phyloP scores from a whole-genome alignment of 2,888 invertebrate genomes.

The Melolontha melolontha region DNA sequence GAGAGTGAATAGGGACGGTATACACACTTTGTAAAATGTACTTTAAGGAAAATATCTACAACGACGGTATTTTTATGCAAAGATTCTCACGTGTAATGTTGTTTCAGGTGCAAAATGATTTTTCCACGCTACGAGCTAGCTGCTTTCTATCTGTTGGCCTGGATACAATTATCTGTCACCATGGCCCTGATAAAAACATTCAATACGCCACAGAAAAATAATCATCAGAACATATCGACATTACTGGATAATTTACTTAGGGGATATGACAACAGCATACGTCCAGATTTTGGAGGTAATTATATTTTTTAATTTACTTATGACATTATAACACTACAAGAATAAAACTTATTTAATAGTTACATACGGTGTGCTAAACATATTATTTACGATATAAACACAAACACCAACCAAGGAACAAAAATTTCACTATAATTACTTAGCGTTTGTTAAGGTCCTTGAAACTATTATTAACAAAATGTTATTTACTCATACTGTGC shows the following conservation, averaged over 20 bases:
- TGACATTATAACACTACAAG: background rate
- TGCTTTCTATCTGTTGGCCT: conserved; percentile 18
- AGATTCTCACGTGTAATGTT: conserved; percentile 26
- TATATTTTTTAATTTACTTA: background rate
- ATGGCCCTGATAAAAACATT: conserved; percentile 46
- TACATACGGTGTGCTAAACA: background rate
- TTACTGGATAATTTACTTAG: conserved; percentile 79
- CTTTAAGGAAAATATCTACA: background rate
- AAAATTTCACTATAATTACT: too few relatives aligned
- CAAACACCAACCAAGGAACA: too few relatives aligned
- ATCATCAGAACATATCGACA: conserved; percentile 79
- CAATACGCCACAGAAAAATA: conserved; percentile 69
- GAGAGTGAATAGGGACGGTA: conserved; percentile 7
- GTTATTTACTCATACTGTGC: too few relatives aligned
- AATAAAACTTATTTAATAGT: background rate
- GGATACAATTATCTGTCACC: conserved; percentile 26
- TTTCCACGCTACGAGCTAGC: conserved; percentile 14
- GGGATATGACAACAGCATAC: conserved; percentile 84
- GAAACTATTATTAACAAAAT: too few relatives aligned
- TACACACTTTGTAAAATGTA: background rate
- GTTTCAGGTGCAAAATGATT: conserved; percentile 38
- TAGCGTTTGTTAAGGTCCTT: too few relatives aligned
- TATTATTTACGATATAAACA: background rate
- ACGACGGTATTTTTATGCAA: conserved; percentile 8
- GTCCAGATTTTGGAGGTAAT: conserved; percentile 84